Percentiles rank a stretch among this genome's conserved stretches.
phyloP scores from a whole-genome alignment of 2,113 vertebrate genomes.

The Drymodes brunneopygia region DNA sequence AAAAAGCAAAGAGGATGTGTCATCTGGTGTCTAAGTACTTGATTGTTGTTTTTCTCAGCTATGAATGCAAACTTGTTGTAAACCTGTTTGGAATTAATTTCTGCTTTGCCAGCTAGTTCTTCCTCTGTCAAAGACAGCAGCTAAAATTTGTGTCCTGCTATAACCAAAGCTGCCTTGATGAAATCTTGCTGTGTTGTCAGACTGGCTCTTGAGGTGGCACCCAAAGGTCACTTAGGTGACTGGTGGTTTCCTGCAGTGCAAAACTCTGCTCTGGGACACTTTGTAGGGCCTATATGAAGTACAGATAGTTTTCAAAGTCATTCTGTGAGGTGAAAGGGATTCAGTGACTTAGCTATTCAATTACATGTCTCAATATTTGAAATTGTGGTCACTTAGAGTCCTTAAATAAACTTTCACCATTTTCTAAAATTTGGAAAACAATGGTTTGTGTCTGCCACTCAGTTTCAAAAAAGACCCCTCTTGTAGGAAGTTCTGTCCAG shows the following conservation, averaged over 20 bases:
- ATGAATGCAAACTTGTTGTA: neutral
- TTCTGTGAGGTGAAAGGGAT: neutral
- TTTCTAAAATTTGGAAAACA: neutral
- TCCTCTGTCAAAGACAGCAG: neutral
- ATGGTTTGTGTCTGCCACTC: neutral
- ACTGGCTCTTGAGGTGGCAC: neutral
- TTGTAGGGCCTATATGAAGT: neutral
- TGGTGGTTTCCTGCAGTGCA: neutral
- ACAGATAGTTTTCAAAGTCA: neutral
- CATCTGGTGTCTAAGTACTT: neutral
- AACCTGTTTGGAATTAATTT: neutral
- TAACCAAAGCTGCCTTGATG: neutral
- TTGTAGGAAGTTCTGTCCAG: neutral
- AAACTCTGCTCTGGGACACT: neutral
- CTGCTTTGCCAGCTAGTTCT: neutral
- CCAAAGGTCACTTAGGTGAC: neutral
- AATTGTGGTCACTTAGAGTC: neutral
- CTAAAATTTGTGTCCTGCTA: neutral
- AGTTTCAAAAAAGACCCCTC: neutral
- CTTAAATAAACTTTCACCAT: neutral
- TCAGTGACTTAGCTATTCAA: neutral
- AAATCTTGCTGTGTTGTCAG: neutral
- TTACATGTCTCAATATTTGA: neutral
- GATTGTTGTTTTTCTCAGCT: neutral
- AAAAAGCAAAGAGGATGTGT: neutral